Conservation (phyloP, 2,797 vertebrate genomes). For the Serranus cabrilla region DNA sequence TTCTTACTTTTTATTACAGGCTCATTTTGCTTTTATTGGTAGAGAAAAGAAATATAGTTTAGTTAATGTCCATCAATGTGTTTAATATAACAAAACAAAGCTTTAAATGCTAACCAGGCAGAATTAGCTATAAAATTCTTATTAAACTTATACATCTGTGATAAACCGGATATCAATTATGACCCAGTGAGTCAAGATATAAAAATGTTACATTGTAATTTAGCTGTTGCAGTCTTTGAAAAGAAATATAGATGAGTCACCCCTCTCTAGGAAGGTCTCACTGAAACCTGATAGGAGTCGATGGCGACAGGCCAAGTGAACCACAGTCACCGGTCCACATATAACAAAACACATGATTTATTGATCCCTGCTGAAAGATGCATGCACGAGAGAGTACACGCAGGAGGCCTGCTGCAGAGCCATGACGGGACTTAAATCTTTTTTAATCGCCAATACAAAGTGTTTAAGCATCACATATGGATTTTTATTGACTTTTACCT, state of each 20-base stretch:
- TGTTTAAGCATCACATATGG: constrained; percentile 6
- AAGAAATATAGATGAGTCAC: neutral
- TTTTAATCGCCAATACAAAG: neutral
- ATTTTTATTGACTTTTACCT: neutral
- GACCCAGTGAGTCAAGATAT: neutral
- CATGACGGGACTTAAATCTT: neutral
- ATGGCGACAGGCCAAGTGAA: constrained; percentile 19
- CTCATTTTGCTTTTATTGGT: constrained; percentile 4
- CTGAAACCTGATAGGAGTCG: constrained; percentile 28
- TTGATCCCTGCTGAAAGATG: constrained; percentile 49
- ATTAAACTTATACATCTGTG: neutral
- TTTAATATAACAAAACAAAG: neutral
- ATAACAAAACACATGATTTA: constrained; percentile 55
- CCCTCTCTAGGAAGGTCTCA: constrained; percentile 31
- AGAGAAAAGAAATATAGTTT: neutral
- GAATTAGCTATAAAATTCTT: neutral
- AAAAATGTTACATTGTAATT: neutral
- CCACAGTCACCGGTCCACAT: constrained; percentile 17
- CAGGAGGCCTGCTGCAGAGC: constrained; percentile 4
- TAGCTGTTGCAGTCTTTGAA: neutral
- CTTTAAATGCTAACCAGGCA: neutral
- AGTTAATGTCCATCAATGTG: neutral
- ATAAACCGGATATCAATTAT: neutral
- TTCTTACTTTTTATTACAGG: neutral
- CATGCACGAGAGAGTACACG: constrained; percentile 7